Percentiles rank a stretch among this genome's conserved stretches.
Evolutionary conservation across 2,113 vertebrate species (phyloP).

Genomic region (Loxodonta africana): DNA sequence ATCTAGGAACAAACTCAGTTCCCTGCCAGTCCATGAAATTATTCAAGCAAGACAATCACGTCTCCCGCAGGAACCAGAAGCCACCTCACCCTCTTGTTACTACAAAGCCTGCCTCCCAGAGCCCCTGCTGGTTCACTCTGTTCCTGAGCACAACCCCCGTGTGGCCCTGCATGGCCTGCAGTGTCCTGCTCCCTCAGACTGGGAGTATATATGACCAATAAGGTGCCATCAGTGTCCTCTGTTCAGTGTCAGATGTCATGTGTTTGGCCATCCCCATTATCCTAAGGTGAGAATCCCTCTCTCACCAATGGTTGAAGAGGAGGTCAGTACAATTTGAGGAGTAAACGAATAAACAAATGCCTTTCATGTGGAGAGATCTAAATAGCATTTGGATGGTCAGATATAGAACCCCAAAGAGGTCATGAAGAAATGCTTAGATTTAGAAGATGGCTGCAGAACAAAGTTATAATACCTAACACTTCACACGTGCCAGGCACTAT

Average conservation of each 20-base stretch:
- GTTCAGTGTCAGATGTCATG: background rate
- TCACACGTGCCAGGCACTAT: fast-evolving
- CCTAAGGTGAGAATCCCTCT: background rate
- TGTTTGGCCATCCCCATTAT: background rate
- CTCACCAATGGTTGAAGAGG: background rate
- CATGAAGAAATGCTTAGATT: background rate
- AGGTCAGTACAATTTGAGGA: background rate
- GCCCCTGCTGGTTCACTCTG: background rate
- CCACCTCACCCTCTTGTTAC: background rate
- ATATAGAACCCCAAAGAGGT: background rate
- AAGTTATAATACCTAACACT: background rate
- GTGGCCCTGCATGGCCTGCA: background rate
- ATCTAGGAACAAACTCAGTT: background rate
- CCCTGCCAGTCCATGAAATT: background rate
- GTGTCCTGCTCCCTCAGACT: background rate
- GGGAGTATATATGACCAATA: background rate
- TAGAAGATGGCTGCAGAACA: background rate
- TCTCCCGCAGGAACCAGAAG: background rate
- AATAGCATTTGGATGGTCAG: background rate
- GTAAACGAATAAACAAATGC: background rate
- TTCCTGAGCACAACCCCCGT: background rate
- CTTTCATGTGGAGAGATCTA: background rate
- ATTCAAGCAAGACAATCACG: background rate
- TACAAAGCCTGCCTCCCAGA: background rate
- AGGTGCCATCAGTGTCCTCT: background rate